phyloP scores from a whole-genome alignment of 2,113 vertebrate species.

The Solea senegalensis region DNA sequence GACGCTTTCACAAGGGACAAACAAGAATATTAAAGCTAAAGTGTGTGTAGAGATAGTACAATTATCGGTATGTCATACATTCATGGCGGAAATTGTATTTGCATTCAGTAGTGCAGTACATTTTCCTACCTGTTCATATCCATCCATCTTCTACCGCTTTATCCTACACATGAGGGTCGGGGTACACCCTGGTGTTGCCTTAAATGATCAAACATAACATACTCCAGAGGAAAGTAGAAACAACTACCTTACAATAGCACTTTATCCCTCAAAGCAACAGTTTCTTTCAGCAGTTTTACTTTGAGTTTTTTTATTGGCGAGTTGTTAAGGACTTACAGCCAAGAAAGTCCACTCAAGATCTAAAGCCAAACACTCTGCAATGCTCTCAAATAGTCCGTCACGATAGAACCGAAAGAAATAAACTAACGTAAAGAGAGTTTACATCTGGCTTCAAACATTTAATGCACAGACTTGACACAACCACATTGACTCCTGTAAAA shows the following conservation, averaged over 20 bases:
- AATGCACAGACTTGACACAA: conserved; percentile 23
- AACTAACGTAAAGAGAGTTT: conserved; percentile 41
- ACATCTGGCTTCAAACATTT: conserved; percentile 37
- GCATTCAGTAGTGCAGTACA: too few relatives aligned
- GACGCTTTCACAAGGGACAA: not conserved
- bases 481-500: conserved; percentile 43
- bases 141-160: too few relatives aligned
- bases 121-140: too few relatives aligned
- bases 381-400: conserved; percentile 32
- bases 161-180: too few relatives aligned
- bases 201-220: not conserved
- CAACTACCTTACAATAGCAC: not conserved
- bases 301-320: conserved; percentile 52
- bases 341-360: conserved; percentile 42
- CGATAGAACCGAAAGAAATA: conserved; percentile 9
- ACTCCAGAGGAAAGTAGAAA: not conserved
- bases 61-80: not conserved
- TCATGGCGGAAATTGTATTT: too few relatives aligned
- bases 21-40: not conserved
- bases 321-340: conserved; percentile 54
- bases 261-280: conserved; percentile 24
- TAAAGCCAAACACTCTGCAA: conserved; percentile 43
- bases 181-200: not conserved
- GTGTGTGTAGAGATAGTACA: not conserved
- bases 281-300: conserved; percentile 48